Percentiles rank a stretch among this genome's conserved stretches.
phyloP scores from a whole-genome alignment of 1,140 invertebrate genomes.

The Drosophila quadrilineata region DNA sequence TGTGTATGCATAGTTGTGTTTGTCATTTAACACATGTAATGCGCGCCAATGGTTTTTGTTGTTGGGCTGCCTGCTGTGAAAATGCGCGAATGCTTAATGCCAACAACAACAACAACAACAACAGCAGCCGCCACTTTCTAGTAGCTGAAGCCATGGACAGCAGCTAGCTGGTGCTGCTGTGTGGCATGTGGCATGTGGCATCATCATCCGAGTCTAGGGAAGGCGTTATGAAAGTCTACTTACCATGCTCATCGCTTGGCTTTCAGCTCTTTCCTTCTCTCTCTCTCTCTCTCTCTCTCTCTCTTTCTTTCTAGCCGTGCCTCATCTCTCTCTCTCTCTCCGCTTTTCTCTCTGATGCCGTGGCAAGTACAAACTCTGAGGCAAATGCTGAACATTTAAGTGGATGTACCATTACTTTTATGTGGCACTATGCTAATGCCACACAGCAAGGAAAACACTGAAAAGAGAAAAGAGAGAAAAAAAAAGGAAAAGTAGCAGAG shows the following conservation, averaged over 20 bases:
- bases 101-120: conserved; percentile 18
- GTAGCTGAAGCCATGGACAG: no score
- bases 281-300: no score
- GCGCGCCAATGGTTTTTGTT: conserved; percentile 45
- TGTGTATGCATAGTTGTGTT: conserved; percentile 60
- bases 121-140: no score
- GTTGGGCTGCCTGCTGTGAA: conserved; percentile 35
- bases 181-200: background rate
- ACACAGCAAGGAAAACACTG: background rate
- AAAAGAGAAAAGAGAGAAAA: no score
- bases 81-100: conserved; percentile 46
- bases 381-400: conserved; percentile 18
- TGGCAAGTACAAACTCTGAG: no score
- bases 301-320: background rate
- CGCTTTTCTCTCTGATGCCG: background rate
- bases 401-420: conserved; percentile 42
- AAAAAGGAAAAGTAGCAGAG: no score
- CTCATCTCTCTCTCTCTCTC: background rate
- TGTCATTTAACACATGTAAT: conserved; percentile 65
- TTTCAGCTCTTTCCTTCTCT: no score
- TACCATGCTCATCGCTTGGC: no score
- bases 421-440: conserved; percentile 39
- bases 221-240: no score
- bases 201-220: no score
- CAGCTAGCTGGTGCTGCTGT: background rate